phyloP scores from a whole-genome alignment of 1,140 invertebrate genomes.

The Trichonephila clavipes region DNA sequence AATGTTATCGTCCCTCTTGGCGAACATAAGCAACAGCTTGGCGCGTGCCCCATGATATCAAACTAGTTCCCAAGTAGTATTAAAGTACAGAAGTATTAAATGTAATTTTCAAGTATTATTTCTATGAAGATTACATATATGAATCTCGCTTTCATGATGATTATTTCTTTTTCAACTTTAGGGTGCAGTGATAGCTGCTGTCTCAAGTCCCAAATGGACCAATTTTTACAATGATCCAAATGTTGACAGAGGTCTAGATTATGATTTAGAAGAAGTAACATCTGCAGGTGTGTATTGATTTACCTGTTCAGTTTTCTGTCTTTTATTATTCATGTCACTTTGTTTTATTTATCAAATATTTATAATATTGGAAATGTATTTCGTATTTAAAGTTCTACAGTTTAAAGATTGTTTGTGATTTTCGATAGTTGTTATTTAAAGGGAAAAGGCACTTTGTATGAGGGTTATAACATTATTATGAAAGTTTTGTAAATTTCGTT shows the following conservation, averaged over 20 bases:
- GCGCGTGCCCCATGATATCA: too few species aligned
- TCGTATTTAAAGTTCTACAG: too few species aligned
- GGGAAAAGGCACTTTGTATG: too few species aligned
- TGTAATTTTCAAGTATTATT: neutral
- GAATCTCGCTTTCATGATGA: too few species aligned
- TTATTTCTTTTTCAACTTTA: constrained; percentile 74
- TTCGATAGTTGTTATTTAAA: too few species aligned
- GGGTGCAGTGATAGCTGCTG: constrained; percentile 92
- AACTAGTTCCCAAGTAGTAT: too few species aligned
- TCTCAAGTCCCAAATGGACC: constrained; percentile 92
- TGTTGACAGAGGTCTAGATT: constrained; percentile 85
- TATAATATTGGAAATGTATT: too few species aligned
- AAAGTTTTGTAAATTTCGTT: too few species aligned
- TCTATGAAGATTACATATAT: neutral
- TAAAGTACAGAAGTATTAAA: neutral
- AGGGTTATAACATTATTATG: too few species aligned
- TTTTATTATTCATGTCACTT: neutral
- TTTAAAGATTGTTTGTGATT: too few species aligned
- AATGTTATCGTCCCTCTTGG: too few species aligned
- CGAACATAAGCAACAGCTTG: too few species aligned
- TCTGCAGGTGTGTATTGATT: constrained; percentile 84
- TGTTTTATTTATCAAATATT: neutral
- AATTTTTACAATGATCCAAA: constrained; percentile 86
- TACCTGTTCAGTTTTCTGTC: neutral
- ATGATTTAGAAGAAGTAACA: constrained; percentile 85